phyloP scores from a whole-genome alignment of 2,797 vertebrate species.

The Poecilia velifera region DNA sequence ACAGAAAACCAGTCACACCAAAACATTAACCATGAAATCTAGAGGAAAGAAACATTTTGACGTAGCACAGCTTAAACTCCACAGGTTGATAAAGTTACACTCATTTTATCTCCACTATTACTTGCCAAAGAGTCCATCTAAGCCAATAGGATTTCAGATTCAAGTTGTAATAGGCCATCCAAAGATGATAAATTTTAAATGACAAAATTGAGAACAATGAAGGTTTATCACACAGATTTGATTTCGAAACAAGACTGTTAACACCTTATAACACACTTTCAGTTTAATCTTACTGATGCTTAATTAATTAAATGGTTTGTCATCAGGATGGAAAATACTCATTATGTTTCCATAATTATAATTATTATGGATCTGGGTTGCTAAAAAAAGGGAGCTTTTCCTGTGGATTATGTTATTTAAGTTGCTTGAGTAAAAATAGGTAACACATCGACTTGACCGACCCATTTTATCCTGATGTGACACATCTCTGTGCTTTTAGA shows the following conservation, averaged over 20 bases:
- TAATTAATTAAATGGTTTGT: background rate
- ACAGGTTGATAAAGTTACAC: background rate
- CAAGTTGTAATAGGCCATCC: background rate
- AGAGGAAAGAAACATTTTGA: background rate
- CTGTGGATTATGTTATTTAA: conserved; percentile 6
- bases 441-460: conserved; percentile 21
- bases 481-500: conserved; percentile 37
- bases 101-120: background rate
- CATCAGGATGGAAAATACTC: conserved; percentile 6
- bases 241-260: background rate
- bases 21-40: background rate
- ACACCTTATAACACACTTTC: background rate
- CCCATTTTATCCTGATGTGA: conserved; percentile 31
- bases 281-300: background rate
- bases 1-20: background rate
- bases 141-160: background rate
- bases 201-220: background rate
- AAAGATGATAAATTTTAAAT: background rate
- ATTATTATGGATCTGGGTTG: background rate
- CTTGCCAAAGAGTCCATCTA: background rate
- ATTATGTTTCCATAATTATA: background rate
- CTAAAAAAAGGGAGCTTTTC: conserved; percentile 7
- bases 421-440: conserved; percentile 15
- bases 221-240: background rate
- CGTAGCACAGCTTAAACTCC: background rate